Evolutionary conservation across 2,888 invertebrate species (phyloP).

Genomic region (Lasioglossum morio): DNA sequence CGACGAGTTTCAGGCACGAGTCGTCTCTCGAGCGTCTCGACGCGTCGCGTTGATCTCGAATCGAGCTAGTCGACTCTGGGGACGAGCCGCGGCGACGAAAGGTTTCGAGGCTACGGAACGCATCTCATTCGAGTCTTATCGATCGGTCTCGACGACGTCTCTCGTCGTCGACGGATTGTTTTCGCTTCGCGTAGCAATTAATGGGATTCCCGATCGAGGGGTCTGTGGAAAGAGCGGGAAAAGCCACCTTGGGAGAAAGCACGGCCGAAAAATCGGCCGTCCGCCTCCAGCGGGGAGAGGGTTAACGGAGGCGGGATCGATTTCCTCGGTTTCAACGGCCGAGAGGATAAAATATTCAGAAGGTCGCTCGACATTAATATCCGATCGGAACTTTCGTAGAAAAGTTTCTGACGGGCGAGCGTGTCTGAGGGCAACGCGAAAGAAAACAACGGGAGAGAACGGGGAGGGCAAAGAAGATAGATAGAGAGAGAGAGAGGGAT

Average conservation of each 20-base stretch:
- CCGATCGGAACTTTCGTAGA: slow-evolving; percentile 40
- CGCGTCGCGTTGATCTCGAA: not conserved
- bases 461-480: not conserved
- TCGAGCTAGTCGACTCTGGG: too few relatives aligned
- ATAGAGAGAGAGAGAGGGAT: too few relatives aligned
- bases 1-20: not conserved
- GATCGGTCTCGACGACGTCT: slow-evolving; percentile 3
- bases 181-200: not conserved
- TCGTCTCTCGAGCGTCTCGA: not conserved
- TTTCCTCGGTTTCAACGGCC: slow-evolving; percentile 7
- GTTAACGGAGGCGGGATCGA: slow-evolving; percentile 27
- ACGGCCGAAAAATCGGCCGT: not conserved
- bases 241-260: not conserved
- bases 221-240: not conserved
- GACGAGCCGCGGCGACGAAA: not conserved
- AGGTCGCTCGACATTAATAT: slow-evolving; percentile 41
- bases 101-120: not conserved
- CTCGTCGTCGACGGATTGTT: not conserved
- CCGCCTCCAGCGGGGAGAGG: not conserved
- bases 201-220: not conserved
- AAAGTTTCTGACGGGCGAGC: slow-evolving; percentile 30
- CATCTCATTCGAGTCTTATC: not conserved
- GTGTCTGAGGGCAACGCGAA: slow-evolving; percentile 25
- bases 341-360: slow-evolving; percentile 33
- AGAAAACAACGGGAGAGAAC: slow-evolving; percentile 14